Base-by-base conservation (phyloP, 2,888 invertebrate species). In the Enchytraeus crypticus region DNA sequence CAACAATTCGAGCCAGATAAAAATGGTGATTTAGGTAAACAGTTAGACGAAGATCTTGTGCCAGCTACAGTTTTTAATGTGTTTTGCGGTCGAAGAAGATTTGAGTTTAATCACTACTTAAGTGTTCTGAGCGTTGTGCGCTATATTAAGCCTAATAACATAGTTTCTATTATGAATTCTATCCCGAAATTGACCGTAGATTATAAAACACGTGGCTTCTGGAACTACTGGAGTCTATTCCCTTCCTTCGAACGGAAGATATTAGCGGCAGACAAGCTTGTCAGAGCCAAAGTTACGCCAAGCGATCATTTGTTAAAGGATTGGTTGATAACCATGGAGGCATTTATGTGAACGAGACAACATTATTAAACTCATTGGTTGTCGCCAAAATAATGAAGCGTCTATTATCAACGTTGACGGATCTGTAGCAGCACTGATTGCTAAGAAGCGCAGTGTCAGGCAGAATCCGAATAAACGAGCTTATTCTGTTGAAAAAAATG, bases 11-110 rank as follows among this genome's bases (percentile, higher is more conserved):
- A n/a, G n/a, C n/a, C n/a, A n/a, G n/a, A n/a, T n/a, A n/a, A n/a
- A n/a, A n/a, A n/a, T n/a, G n/a, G n/a, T n/a, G n/a, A n/a, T n/a
- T n/a, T n/a, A n/a, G n/a, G n/a, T n/a, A n/a, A n/a, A n/a, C n/a
- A n/a, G n/a, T n/a, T n/a, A n/a, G n/a, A n/a, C n/a, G n/a, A n/a
- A n/a, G n/a, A n/a, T n/a, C n/a, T n/a, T n/a, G n/a, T n/a, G n/a
- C n/a, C n/a, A n/a, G n/a, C n/a, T n/a, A n/a, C n/a, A n/a, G 69
- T 73, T 2, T 71, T 71, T 56, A 74, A 66, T 56, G 68, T 74
- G 1, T 75, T 74, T 73, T 75, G 74, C 57, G 62, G 66, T 1
- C 61, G 69, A 23, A n/a, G 33, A 8, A 69, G 70, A 26, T 72
- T 75, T 53, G 64, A 69, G 47, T 76, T 72, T 61, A 64, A 66